phyloP scores from a whole-genome alignment of 2,113 vertebrate genomes.

The Alectura lathami region DNA sequence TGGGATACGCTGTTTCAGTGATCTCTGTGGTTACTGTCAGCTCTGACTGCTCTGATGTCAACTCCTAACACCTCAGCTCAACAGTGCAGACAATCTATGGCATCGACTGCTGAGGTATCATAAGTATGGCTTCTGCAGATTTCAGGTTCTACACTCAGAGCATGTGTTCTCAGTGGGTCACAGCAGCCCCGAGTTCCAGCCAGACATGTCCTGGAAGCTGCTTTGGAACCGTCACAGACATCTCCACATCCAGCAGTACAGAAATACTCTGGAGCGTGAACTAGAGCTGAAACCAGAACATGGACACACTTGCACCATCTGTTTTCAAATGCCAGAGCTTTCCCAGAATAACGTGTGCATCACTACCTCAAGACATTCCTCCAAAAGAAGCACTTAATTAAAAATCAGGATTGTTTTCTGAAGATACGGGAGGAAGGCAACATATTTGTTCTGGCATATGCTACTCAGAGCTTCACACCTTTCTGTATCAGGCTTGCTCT shows the following conservation, averaged over 20 bases:
- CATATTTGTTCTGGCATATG: background rate
- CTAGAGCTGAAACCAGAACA: background rate
- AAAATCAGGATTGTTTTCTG: background rate
- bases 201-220: background rate
- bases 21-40: background rate
- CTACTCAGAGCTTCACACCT: background rate
- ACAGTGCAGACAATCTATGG: background rate
- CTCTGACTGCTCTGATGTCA: background rate
- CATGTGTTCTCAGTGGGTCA: background rate
- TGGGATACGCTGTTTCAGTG: background rate
- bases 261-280: background rate
- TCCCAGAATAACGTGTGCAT: background rate
- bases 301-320: background rate
- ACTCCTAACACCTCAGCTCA: background rate
- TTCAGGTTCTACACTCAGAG: accelerated
- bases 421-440: background rate
- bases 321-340: background rate
- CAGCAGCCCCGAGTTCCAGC: background rate
- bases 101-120: background rate
- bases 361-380: background rate
- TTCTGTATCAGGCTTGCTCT: background rate
- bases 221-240: background rate
- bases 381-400: background rate
- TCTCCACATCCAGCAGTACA: background rate
- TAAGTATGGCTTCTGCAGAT: background rate